Percentiles rank a stretch among this genome's conserved stretches.
Evolutionary conservation across 2,113 vertebrate genomes (phyloP).

Genomic region (Oreotrochilus melanogaster): DNA sequence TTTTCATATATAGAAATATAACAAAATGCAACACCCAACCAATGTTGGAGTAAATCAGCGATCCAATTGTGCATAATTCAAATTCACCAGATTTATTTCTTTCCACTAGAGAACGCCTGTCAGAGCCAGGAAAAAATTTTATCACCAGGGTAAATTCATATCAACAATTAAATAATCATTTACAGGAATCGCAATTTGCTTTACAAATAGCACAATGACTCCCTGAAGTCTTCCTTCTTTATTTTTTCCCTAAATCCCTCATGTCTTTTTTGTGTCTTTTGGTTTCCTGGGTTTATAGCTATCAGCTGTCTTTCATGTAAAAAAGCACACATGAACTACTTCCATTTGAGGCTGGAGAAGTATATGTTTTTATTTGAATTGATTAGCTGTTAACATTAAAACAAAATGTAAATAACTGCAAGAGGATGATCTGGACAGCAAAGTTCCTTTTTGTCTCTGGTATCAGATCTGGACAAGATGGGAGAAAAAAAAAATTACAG

Average conservation of each 20-base stretch:
- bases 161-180: constrained; percentile 70
- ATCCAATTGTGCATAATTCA: constrained; percentile 60
- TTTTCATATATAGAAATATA: constrained; percentile 33
- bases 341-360: not conserved
- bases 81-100: constrained; percentile 59
- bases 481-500: not conserved
- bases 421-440: constrained; percentile 17
- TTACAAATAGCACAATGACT: constrained; percentile 58
- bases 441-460: not conserved
- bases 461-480: constrained; percentile 32
- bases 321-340: not conserved
- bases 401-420: constrained; percentile 24
- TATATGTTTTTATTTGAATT: constrained; percentile 44
- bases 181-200: constrained; percentile 30
- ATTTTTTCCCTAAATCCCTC: not conserved
- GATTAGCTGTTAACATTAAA: constrained; percentile 61
- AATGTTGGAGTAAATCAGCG: constrained; percentile 11
- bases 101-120: constrained; percentile 39
- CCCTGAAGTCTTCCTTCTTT: constrained; percentile 27
- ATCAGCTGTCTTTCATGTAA: not conserved
- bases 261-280: not conserved
- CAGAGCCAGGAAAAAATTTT: constrained; percentile 64
- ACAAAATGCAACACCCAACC: constrained; percentile 12
- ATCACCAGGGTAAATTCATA: constrained; percentile 67
- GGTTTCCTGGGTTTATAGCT: not conserved